Evolutionary conservation across 1,140 invertebrate genomes (phyloP).

Genomic region (Caenorhabditis brenneri): DNA sequence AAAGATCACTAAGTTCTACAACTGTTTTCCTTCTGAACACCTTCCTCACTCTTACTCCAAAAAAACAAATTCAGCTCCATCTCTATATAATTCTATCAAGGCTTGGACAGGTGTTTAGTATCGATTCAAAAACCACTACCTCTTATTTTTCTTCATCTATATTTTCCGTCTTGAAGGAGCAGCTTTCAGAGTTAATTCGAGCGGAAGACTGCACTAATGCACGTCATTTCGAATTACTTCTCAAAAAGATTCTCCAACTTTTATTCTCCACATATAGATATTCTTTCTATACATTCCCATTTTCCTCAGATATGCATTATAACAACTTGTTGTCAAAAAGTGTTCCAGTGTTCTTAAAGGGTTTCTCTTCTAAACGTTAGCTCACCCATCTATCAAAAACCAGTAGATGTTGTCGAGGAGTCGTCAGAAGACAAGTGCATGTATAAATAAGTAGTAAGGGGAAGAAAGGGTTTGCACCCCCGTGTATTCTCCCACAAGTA

Average conservation of each 20-base stretch:
- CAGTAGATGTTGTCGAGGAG: not conserved
- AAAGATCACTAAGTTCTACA: no score
- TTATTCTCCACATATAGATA: not conserved
- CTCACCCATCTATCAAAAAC: conserved; percentile 30
- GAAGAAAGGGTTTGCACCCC: not conserved
- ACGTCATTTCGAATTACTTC: conserved; percentile 36
- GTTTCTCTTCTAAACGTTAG: not conserved
- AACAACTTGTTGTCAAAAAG: not conserved
- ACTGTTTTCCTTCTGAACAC: no score
- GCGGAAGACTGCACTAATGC: conserved; percentile 25
- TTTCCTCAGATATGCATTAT: conserved; percentile 5
- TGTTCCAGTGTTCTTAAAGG: not conserved
- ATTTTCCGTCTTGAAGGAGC: not conserved
- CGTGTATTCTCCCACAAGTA: not conserved
- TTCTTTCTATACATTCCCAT: not conserved
- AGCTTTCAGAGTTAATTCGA: conserved; percentile 22
- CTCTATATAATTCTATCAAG: not conserved
- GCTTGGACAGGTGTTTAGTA: not conserved
- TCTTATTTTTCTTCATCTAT: not conserved
- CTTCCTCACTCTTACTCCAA: no score
- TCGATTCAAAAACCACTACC: not conserved
- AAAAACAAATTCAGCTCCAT: not conserved
- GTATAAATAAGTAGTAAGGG: conserved; percentile 33
- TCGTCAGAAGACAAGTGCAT: conserved; percentile 33
- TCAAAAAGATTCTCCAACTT: not conserved